These are phyloP conservation scores for Caerostris extrusa DNA, from an alignment of 1,140 invertebrate species.

Conservation along the genomic window DNA sequence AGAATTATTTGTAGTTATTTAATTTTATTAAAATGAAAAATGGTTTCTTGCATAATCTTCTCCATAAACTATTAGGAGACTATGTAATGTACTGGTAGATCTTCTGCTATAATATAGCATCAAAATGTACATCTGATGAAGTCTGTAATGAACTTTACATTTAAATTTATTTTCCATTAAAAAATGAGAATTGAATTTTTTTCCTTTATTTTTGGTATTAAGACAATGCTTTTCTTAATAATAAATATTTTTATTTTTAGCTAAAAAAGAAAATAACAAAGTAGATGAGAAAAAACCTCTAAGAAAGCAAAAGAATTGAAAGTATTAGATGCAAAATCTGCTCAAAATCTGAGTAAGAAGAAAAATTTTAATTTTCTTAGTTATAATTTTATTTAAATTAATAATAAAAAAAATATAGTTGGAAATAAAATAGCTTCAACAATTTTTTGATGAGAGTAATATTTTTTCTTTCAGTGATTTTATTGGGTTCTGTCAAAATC, in stretches of 20 bases:
- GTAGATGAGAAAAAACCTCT: slow-evolving; percentile 86
- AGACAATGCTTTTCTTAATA: too few relatives aligned
- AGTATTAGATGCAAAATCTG: slow-evolving; percentile 94
- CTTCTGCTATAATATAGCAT: too few relatives aligned
- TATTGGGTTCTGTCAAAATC: slow-evolving; percentile 94
- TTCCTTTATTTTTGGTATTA: too few relatives aligned
- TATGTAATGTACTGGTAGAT: too few relatives aligned
- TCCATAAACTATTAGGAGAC: too few relatives aligned
- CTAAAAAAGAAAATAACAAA: slow-evolving; percentile 75
- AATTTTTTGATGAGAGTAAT: background rate
- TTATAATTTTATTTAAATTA: slow-evolving; percentile 3
- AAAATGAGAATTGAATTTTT: too few relatives aligned
- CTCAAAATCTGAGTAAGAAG: slow-evolving; percentile 91
- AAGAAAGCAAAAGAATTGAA: slow-evolving; percentile 96
- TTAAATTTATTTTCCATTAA: too few relatives aligned
- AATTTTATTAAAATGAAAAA: too few relatives aligned
- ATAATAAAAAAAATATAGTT: background rate
- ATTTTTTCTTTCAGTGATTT: slow-evolving; percentile 85
- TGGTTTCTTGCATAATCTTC: too few relatives aligned
- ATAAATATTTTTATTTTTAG: slow-evolving; percentile 46
- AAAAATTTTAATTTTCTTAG: background rate
- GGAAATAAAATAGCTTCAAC: background rate
- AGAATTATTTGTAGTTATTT: too few relatives aligned
- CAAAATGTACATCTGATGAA: too few relatives aligned
- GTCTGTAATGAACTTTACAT: too few relatives aligned